Base-by-base conservation (phyloP, 2,888 invertebrate species). In the Morpho helenor region DNA sequence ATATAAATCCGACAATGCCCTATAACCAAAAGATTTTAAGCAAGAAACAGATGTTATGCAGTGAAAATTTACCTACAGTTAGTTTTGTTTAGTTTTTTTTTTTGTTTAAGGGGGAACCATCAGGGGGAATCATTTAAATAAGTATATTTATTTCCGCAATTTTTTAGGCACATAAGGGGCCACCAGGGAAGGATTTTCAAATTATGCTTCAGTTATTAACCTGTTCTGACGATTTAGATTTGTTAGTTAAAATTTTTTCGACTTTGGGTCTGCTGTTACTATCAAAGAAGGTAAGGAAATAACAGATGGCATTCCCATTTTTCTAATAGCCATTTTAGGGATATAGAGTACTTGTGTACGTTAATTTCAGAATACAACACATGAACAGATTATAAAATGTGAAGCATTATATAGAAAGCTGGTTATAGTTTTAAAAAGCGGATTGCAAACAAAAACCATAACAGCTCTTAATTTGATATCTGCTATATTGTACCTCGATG, bases 401-500 rank as follows among this genome's bases (percentile, higher is more conserved):
- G 74, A 72, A 48, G 68, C 70, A 1, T 43, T 89, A 0, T 90
- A 88, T 56, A 76, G 79, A 6, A 80, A 75, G 66, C 69, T 86
- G 23, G 62, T 68, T 23, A 59, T 66, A 22, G 67, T 83, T 40
- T 65, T 89, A 59, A 63, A 63, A 4, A 69, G 71, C 44, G 75
- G 80, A 39, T 61, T 75, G 16, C 73, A 76, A 16, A 59, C 69
- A 8, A 81, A 79, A 64, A 74, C 73, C 2, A 69, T 70, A 0
- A 65, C 75, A 10, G 71, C 74, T 0, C 69, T 88, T 9, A 81
- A 84, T 69, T 86, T 88, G 40, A 62, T 89, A 10, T 73, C 80
- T 0, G 68, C 76, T 2, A 62, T 89, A 39, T 64, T 87, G 8
- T 77, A 75, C 53, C 62, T 66, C 4, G 73, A 74, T 9, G 68